These are phyloP conservation scores for Nemopilema nomurai DNA, from an alignment of 30 jellyfish, hydroid and myxozoan genomes.

Conservation along the genomic window DNA sequence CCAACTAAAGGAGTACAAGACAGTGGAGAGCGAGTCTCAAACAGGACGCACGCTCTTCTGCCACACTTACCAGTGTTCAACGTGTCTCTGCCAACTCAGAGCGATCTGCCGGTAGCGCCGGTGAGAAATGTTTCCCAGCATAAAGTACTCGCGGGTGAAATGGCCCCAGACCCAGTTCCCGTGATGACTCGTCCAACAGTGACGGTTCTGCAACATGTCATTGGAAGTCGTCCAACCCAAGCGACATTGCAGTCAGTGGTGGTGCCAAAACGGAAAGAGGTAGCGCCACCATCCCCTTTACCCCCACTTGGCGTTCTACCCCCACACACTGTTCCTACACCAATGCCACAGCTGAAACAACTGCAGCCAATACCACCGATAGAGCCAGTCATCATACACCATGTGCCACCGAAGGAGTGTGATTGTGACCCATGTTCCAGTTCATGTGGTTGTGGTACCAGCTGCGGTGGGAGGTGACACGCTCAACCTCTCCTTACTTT, in stretches of 20 bases:
- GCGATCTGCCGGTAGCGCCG: slow-evolving; percentile 34
- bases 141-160: not conserved
- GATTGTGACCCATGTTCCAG: slow-evolving; percentile 12
- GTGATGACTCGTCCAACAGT: slow-evolving; percentile 64
- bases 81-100: slow-evolving; percentile 19
- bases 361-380: slow-evolving; percentile 55
- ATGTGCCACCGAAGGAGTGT: slow-evolving; percentile 33
- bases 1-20: not conserved
- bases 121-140: slow-evolving; percentile 11
- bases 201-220: slow-evolving; percentile 43
- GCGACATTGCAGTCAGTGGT: slow-evolving; percentile 55
- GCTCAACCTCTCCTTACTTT: not conserved
- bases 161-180: slow-evolving; percentile 47
- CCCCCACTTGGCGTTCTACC: slow-evolving; percentile 36
- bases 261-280: slow-evolving; percentile 55
- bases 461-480: slow-evolving; percentile 27
- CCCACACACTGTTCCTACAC: slow-evolving; percentile 45
- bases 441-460: slow-evolving; percentile 38
- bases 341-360: slow-evolving; percentile 43
- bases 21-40: not conserved
- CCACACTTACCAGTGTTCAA: slow-evolving; percentile 58
- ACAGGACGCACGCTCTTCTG: slow-evolving; percentile 19
- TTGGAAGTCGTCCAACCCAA: slow-evolving; percentile 31
- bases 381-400: slow-evolving; percentile 44
- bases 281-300: slow-evolving; percentile 43